phyloP scores from a whole-genome alignment of 2,888 invertebrate species.

The Liopterus haemorrhoidalis region DNA sequence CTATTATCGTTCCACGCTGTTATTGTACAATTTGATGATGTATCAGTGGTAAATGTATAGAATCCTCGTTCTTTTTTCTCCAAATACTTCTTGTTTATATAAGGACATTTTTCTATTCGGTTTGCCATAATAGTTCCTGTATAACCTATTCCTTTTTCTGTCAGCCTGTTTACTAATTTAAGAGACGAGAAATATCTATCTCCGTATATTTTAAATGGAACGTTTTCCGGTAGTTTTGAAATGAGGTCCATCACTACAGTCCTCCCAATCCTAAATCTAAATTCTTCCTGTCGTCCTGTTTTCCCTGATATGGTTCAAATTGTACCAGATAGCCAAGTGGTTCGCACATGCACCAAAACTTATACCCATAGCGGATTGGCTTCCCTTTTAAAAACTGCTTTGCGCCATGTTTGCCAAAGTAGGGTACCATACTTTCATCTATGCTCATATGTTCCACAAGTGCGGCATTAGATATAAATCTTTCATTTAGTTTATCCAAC shows the following conservation, averaged over 20 bases:
- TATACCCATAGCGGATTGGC: slow-evolving; percentile 24
- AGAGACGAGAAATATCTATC: slow-evolving; percentile 28
- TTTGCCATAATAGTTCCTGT: slow-evolving; percentile 29
- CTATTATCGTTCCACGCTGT: slow-evolving; percentile 30
- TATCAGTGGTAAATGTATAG: slow-evolving; percentile 25
- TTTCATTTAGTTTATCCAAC: too few species aligned
- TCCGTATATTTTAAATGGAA: slow-evolving; percentile 29
- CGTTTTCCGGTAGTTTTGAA: slow-evolving; percentile 25
- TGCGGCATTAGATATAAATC: too few species aligned
- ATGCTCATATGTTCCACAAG: too few species aligned
- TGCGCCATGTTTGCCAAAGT: slow-evolving; percentile 24
- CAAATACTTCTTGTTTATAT: slow-evolving; percentile 10
- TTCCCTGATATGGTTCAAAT: slow-evolving; percentile 24
- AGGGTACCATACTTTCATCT: slow-evolving; percentile 29
- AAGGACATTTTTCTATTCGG: slow-evolving; percentile 20
- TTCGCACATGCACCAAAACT: slow-evolving; percentile 23
- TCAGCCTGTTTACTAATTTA: slow-evolving; percentile 24
- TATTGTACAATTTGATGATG: slow-evolving; percentile 23
- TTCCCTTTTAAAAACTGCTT: slow-evolving; percentile 27
- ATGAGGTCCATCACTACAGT: slow-evolving; percentile 28
- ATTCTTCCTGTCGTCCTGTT: slow-evolving; percentile 16
- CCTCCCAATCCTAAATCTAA: slow-evolving; percentile 17
- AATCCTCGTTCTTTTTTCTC: slow-evolving; percentile 23
- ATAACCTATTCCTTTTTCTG: slow-evolving; percentile 22
- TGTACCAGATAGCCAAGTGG: slow-evolving; percentile 24